phyloP scores from a whole-genome alignment of 2,888 invertebrate genomes.

The Campaea margaritaria region DNA sequence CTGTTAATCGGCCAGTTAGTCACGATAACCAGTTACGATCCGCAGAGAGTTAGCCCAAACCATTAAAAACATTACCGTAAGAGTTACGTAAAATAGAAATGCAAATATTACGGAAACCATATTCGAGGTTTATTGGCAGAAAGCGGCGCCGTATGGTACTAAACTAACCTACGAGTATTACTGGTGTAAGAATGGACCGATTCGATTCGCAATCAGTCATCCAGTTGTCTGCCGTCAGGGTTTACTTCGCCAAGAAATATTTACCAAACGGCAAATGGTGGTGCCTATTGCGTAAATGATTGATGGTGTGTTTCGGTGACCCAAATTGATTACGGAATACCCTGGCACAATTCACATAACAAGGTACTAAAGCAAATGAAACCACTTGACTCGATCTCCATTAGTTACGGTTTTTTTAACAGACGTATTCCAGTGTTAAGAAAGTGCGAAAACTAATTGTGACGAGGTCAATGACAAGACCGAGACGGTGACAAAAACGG shows the following conservation, averaged over 20 bases:
- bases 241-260: slow-evolving; percentile 33
- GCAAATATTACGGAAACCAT: slow-evolving; percentile 60
- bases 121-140: slow-evolving; percentile 43
- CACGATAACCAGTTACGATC: slow-evolving; percentile 33
- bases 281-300: slow-evolving; percentile 40
- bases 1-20: slow-evolving; percentile 41
- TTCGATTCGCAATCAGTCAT: slow-evolving; percentile 49
- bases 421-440: slow-evolving; percentile 34
- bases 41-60: slow-evolving; percentile 37
- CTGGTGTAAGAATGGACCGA: slow-evolving; percentile 43
- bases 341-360: slow-evolving; percentile 23
- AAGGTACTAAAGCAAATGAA: slow-evolving; percentile 15
- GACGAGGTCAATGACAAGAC: slow-evolving; percentile 59
- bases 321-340: slow-evolving; percentile 38
- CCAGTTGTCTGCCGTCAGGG: slow-evolving; percentile 32
- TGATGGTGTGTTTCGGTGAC: slow-evolving; percentile 39
- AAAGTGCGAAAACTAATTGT: slow-evolving; percentile 54
- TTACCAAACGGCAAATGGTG: slow-evolving; percentile 34
- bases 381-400: slow-evolving; percentile 19
- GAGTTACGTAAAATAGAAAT: slow-evolving; percentile 61
- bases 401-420: slow-evolving; percentile 18
- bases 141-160: slow-evolving; percentile 37
- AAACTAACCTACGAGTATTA: not conserved
- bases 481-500: slow-evolving; percentile 51
- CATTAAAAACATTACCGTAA: slow-evolving; percentile 46